These are phyloP conservation scores for Phymanthus crucifer DNA, from an alignment of 92 coral and sea anemone species.

Conservation along the genomic window DNA sequence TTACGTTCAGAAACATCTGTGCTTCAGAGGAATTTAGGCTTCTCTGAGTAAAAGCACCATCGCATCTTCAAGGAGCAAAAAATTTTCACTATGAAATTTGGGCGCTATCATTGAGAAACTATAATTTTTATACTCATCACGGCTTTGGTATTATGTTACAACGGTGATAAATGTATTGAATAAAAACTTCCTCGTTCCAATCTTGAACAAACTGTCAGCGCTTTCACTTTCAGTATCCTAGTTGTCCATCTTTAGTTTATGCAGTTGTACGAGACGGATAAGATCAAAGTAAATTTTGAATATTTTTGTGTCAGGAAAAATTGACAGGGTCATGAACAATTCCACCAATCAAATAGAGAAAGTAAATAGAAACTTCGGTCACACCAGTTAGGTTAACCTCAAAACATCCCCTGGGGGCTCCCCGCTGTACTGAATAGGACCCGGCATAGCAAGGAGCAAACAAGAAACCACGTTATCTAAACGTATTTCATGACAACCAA, in stretches of 20 bases:
- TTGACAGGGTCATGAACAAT: not conserved
- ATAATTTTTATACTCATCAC: not conserved
- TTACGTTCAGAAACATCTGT: not conserved
- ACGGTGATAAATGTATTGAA: not conserved
- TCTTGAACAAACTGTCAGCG: not conserved
- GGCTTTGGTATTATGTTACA: not conserved
- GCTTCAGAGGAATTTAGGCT: not conserved
- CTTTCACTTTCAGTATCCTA: not conserved
- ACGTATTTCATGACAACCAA: not conserved
- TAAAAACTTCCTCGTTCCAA: not conserved
- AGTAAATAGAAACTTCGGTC: not conserved
- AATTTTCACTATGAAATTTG: not conserved
- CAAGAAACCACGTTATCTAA: not conserved
- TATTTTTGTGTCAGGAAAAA: not conserved
- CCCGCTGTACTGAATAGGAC: not conserved
- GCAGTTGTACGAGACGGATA: not conserved
- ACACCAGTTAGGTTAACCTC: not conserved
- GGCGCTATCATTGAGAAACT: not conserved
- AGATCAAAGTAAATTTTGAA: not conserved
- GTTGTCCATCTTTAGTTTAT: not conserved
- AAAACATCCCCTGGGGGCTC: not conserved
- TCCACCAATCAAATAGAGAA: not conserved
- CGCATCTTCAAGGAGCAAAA: too few species aligned
- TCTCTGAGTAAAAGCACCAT: too few species aligned
- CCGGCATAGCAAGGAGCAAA: not conserved